A percentile compares a stretch with the other conserved stretches of the same genome.
Conservation (phyloP, 2,888 invertebrate species). For the Tanytarsus gracilentus region DNA sequence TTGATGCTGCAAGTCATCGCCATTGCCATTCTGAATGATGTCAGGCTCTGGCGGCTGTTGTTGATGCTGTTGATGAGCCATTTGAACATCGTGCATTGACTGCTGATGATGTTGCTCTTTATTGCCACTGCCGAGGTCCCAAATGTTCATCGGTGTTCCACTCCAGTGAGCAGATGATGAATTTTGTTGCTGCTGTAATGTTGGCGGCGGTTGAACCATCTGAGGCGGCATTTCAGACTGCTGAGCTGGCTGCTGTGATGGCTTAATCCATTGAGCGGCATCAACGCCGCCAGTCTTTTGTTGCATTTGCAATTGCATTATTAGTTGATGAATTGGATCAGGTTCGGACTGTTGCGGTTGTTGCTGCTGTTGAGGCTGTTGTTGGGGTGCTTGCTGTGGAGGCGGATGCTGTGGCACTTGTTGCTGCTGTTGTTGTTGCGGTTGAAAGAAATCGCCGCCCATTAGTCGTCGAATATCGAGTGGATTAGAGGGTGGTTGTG, state of each 20-base stretch:
- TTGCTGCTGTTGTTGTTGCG: not conserved
- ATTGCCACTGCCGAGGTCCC: not conserved
- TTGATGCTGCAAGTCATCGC: not conserved
- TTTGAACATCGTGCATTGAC: slow-evolving; percentile 28
- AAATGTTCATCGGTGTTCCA: slow-evolving; percentile 6
- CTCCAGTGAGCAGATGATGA: slow-evolving; percentile 6
- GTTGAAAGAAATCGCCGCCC: not conserved
- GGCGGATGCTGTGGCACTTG: not conserved
- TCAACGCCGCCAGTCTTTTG: slow-evolving; percentile 25
- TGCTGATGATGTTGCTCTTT: slow-evolving; percentile 6
- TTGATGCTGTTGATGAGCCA: slow-evolving; percentile 3
- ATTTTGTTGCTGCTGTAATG: not conserved
- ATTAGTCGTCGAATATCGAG: not conserved
- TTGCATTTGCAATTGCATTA: slow-evolving; percentile 23
- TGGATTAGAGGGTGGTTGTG: no score
- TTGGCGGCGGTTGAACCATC: not conserved
- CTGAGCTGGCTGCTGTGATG: slow-evolving; percentile 8
- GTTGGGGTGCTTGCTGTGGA: not conserved
- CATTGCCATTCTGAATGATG: not conserved
- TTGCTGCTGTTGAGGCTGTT: slow-evolving; percentile 8
- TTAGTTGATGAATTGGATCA: slow-evolving; percentile 18
- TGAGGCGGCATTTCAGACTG: not conserved
- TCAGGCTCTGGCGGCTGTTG: slow-evolving; percentile 3
- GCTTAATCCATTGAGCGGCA: slow-evolving; percentile 25
- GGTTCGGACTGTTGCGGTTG: not conserved